Evolutionary conservation across 1,140 invertebrate species (phyloP), one percentile per base, ranked within the genome.

Genomic region (Drosophila ficusphila): DNA sequence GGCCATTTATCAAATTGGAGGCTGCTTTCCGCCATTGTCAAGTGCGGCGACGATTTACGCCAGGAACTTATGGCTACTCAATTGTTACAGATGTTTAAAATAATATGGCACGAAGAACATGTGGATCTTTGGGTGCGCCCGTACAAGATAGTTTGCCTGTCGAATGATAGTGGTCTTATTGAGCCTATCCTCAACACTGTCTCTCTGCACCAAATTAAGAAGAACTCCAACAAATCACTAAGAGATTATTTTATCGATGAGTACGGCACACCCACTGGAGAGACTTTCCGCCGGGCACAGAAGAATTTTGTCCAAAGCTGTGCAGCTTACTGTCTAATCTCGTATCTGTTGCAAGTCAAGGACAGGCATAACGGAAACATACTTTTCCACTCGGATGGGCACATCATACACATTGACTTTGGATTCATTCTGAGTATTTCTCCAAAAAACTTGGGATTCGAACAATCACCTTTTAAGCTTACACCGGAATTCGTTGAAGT

Each of bases 321-420:
- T 92, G 99, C 99, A 1, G 99, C 97, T 0, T 99, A 99, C 92
- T 98, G 97, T 89, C 93, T 99, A 2, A 96, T 99, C 51, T 98
- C 97, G 86, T 99, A 99, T 92, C 93, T 99, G 46, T 95, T 99
- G 76, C 99, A 99, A 93, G 97, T 99, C 0, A 99, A 99, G 93
- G 98, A 99, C 92, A 95, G 97, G 82, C 99, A 99, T 91, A 99
- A 99, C 93, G 99, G 98, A 4, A 99, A 99, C 91, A 99, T 99
- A 90, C 92, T 99, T 23, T 91, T 99, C 56, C 97, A 99, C 92
- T 96, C 96, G 72, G 96, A 98, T 86, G 99, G 99, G 21, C 99
- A 99, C 93, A 94, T 99, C 11, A 99, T 99, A 75, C 99, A 99
- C 92, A 99, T 99, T 79, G 99, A 99, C 92, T 99, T 99, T 93